Evolutionary conservation across 1,140 invertebrate species (phyloP).

Genomic region (Parapsyche elsis): DNA sequence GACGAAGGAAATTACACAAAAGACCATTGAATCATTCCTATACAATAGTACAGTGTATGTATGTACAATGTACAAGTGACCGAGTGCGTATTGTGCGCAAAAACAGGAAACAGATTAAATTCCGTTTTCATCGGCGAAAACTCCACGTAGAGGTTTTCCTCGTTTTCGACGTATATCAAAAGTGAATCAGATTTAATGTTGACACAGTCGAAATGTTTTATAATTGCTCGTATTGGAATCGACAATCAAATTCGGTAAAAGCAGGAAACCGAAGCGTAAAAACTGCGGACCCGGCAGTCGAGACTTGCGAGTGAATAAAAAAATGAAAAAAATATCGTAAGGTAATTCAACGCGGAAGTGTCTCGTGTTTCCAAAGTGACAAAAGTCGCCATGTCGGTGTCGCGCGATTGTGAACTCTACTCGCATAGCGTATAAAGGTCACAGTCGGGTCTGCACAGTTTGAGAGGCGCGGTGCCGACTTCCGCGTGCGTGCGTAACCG

Average conservation of each 20-base stretch:
- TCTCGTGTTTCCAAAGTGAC: neutral
- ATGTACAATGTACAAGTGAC: neutral
- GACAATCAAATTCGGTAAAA: no score
- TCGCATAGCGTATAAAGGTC: neutral
- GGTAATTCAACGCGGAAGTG: constrained; percentile 14
- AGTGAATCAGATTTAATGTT: neutral
- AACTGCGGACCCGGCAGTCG: constrained; percentile 14
- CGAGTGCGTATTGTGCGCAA: no score
- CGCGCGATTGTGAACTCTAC: neutral
- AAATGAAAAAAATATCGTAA: neutral
- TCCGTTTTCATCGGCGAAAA: neutral
- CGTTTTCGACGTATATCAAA: neutral
- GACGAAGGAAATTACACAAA: neutral
- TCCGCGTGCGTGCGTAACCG: constrained; percentile 41
- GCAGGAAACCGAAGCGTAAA: constrained; percentile 8
- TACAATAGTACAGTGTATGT: neutral
- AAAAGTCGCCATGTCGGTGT: neutral
- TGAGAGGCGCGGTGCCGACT: neutral
- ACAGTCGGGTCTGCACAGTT: neutral
- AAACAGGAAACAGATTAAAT: neutral
- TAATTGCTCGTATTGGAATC: no score
- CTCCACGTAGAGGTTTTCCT: neutral
- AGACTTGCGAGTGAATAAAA: constrained; percentile 11
- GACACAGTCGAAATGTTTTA: no score
- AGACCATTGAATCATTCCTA: neutral